Evolutionary conservation across 2,797 vertebrate genomes (phyloP).

Genomic region (Lycodopsis pacificus): DNA sequence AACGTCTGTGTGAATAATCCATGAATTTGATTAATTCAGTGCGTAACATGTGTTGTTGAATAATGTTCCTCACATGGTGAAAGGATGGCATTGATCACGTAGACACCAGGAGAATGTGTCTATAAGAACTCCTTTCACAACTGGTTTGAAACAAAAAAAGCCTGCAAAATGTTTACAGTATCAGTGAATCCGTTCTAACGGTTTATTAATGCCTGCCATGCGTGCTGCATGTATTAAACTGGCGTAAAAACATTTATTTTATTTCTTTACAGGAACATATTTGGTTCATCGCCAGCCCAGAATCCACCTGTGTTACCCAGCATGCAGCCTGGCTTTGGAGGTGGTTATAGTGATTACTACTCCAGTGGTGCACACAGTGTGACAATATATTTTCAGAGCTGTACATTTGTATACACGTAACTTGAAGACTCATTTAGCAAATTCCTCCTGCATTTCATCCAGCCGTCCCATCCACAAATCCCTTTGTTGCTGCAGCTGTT

Average conservation of each 20-base stretch:
- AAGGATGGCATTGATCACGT: not conserved
- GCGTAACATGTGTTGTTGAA: not conserved
- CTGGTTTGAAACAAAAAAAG: not conserved
- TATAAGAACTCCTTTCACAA: not conserved
- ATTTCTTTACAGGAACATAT: constrained; percentile 85
- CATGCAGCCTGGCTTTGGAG: constrained; percentile 93
- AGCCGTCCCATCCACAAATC: constrained; percentile 95
- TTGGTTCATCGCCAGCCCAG: constrained; percentile 90
- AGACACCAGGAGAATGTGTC: not conserved
- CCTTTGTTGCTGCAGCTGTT: constrained; percentile 92
- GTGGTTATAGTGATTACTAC: constrained; percentile 71
- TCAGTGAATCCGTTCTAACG: not conserved
- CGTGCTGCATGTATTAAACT: not conserved
- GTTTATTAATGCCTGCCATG: not conserved
- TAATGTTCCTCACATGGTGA: not conserved
- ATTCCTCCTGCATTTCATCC: constrained; percentile 37
- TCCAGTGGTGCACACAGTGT: constrained; percentile 1
- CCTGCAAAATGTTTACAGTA: not conserved
- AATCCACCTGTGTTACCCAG: constrained; percentile 88
- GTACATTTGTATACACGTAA: not conserved
- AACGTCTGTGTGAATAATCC: not conserved
- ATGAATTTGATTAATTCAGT: not conserved
- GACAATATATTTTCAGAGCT: not conserved
- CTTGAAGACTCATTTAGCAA: constrained; percentile 13
- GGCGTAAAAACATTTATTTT: not conserved